A percentile compares a stretch with the other conserved stretches of the same genome.
phyloP scores from a whole-genome alignment of 2,113 vertebrate species.

The Melanotaenia duboulayi region DNA sequence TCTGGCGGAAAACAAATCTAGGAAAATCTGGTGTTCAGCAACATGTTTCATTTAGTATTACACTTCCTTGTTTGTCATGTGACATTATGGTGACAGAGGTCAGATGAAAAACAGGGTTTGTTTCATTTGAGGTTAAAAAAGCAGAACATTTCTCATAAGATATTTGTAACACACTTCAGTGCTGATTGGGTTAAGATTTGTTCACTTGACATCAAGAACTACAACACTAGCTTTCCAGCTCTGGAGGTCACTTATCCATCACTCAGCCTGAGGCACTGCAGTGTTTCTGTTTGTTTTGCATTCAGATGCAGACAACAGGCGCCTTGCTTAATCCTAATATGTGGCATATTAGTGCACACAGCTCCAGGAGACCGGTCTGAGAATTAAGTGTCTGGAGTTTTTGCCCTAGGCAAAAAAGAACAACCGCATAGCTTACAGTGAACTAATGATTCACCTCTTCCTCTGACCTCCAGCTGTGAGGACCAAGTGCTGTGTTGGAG shows the following conservation, averaged over 20 bases:
- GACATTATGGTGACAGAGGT: background rate
- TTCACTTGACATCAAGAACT: background rate
- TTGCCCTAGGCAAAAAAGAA: background rate
- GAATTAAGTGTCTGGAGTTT: constrained; percentile 6
- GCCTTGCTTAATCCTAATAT: background rate
- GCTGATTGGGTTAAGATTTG: background rate
- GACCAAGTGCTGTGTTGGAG: constrained; percentile 32
- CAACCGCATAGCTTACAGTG: background rate
- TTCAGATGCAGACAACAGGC: background rate
- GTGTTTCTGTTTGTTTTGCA: background rate
- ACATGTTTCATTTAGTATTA: no score
- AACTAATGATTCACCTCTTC: constrained; percentile 14
- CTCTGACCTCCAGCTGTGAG: constrained; percentile 32
- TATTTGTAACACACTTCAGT: background rate
- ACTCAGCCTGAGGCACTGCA: constrained; percentile 1
- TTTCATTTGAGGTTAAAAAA: background rate
- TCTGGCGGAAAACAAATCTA: no score
- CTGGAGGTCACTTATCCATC: constrained; percentile 14
- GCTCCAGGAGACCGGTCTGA: background rate
- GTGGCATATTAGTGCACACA: background rate
- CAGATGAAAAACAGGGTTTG: no score
- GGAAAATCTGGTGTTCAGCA: no score
- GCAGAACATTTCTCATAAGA: constrained; percentile 1
- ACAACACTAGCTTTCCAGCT: constrained; percentile 6
- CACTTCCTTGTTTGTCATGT: background rate